Evolutionary conservation across 1,140 invertebrate species (phyloP), one percentile per base, ranked within the genome.

Genomic region (Ooceraea biroi): DNA sequence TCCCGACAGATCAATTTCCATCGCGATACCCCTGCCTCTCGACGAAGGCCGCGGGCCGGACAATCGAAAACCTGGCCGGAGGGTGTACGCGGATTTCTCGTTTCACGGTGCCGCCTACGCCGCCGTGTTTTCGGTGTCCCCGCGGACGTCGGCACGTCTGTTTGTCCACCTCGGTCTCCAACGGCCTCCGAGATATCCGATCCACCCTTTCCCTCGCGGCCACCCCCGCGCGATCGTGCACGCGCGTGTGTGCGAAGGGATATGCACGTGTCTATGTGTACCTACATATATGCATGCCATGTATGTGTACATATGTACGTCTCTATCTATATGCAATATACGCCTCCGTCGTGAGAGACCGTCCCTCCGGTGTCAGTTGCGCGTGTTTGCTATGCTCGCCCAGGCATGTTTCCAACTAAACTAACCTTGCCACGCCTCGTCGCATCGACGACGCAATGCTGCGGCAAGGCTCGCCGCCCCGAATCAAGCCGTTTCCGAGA

Each of bases 361-460:
- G 86, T 93, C 90, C 91, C 88, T 90, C 84, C 88, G 91, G 93
- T 93, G 92, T 93, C 93, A 93, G 92, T 93, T 93, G 91, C 91
- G 91, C 91, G 91, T 93, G 91, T 94, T 94, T 94, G 89, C 91
- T 88, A 89, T 92, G 93, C 91, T 92, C 92, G 90, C 82, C 90
- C 89, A 93, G 90, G 91, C 93, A 93, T 93, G 91, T 92, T 94
- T 92, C 92, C 91, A 93, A 91, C 93, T 91, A 93, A 94, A 93
- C 93, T 92, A 93, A 91, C 91, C 91, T 91, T 82, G 91, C 91
- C 91, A 91, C 89, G 90, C 91, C 88, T 91, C 89, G 90, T 88
- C 89, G 89, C 91, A 92, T 92, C 91, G 90, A 92, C 91, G 92
- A 90, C 87, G 84, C 86, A n/a, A n/a, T 77, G 88, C 87, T 83